Evolutionary conservation across 1,140 invertebrate species (phyloP), one percentile per base, ranked within the genome.

Genomic region (Stratiolaelaps scimitus): DNA sequence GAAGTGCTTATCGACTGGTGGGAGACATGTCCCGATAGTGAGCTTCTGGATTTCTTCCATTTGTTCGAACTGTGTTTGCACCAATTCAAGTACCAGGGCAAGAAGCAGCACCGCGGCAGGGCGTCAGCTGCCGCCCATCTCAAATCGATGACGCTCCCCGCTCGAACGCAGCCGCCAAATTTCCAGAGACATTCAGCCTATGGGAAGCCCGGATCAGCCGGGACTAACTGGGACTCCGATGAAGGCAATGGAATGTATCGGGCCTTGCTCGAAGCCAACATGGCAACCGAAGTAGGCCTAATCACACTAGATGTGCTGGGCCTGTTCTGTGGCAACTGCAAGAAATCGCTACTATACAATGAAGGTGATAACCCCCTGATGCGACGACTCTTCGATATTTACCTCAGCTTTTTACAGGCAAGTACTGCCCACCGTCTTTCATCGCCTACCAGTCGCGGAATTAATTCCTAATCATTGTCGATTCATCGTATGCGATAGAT

Each of bases 1-100:
- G 87, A 90, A 69, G 83, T 88, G 70, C 79, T 93, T n/a, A 81
- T 92, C 19, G 83, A 84, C 7, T 93, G 89, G 88, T 93, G 90
- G 86, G 85, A 85, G 70, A 87, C 88, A 64, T 87, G 85, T 70
- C 82, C 81, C 2, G 83, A 85, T 67, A 78, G 79, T 67, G 85
- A 89, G 69, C 80, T 88, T 34, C 76, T 87, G 17, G 82, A 83
- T 53, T 89, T 91, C 75, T 89, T 91, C 72, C 82, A 83, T 65
- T 77, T 89, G 47, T 76, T 91, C 64, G 44, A 65, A 17, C 46
- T 89, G 73, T 88, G 86, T 71, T 77, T 92, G 28, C 81, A 89
- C 74, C 87, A 91, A 73, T 93, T 94, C 72, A 86, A 87, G 70
- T 94, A 94, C 72, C 77, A 84, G 19, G 91, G 91, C 4, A 85